Percentiles rank a stretch among this genome's conserved stretches.
These are phyloP conservation scores for Halesus radiatus DNA, from an alignment of 1,140 invertebrate genomes.

Conservation along the genomic window DNA sequence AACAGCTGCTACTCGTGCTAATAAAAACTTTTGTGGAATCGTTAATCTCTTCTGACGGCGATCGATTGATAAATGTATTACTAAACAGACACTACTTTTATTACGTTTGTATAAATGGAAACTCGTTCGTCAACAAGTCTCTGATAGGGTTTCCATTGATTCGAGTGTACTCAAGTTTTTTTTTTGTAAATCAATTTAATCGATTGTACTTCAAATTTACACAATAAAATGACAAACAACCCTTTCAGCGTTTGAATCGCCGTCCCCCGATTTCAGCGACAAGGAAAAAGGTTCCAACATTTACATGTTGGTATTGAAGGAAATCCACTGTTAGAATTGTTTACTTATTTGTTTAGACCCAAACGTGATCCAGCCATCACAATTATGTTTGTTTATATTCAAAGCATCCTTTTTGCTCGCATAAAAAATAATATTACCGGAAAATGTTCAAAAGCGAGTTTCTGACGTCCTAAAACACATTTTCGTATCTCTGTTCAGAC, in stretches of 20 bases:
- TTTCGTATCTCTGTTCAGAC: not conserved
- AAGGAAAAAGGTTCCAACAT: slow-evolving; percentile 37
- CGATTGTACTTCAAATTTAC: slow-evolving; percentile 24
- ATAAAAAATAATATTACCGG: slow-evolving; percentile 30
- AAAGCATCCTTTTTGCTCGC: slow-evolving; percentile 27
- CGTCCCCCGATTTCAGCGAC: slow-evolving; percentile 1
- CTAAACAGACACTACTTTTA: too few species aligned
- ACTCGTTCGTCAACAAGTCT: too few species aligned
- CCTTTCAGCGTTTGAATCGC: slow-evolving; percentile 11
- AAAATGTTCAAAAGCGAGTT: slow-evolving; percentile 21
- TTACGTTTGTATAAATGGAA: too few species aligned
- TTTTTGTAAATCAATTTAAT: slow-evolving; percentile 22
- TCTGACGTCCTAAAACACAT: slow-evolving; percentile 21
- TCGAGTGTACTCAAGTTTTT: slow-evolving; percentile 1
- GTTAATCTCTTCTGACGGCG: too few species aligned
- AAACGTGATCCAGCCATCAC: slow-evolving; percentile 39
- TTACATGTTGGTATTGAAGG: slow-evolving; percentile 29
- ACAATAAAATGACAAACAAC: slow-evolving; percentile 37
- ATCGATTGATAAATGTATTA: too few species aligned
- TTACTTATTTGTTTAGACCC: slow-evolving; percentile 38
- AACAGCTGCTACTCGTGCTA: too few species aligned
- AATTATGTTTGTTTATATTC: slow-evolving; percentile 40
- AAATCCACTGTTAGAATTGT: slow-evolving; percentile 32
- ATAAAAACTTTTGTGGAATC: too few species aligned
- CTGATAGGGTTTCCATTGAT: not conserved